These are phyloP conservation scores for Homalodisca vitripennis DNA, from an alignment of 1,140 invertebrate genomes.

Conservation along the genomic window DNA sequence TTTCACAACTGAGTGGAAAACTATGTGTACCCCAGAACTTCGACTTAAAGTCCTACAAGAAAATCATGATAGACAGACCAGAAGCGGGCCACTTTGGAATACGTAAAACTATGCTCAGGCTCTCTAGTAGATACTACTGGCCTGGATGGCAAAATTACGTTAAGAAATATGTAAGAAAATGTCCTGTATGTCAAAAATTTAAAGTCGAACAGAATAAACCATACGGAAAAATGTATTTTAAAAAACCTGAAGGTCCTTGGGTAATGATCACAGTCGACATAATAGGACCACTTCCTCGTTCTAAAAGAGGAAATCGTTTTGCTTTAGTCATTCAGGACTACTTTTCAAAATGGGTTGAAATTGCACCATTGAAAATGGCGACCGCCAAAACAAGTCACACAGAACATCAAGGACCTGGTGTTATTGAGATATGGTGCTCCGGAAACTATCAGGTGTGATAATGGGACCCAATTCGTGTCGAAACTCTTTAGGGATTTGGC, in stretches of 20 bases:
- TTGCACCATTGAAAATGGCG: slow-evolving; percentile 38
- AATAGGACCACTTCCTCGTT: slow-evolving; percentile 48
- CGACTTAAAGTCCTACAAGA: slow-evolving; percentile 37
- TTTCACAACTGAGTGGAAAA: slow-evolving; percentile 39
- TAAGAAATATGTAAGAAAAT: slow-evolving; percentile 36
- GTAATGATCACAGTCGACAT: slow-evolving; percentile 47
- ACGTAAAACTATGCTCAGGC: slow-evolving; percentile 40
- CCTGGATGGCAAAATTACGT: slow-evolving; percentile 42
- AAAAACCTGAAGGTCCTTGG: slow-evolving; percentile 42
- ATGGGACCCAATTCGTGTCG: slow-evolving; percentile 9
- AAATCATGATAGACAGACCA: slow-evolving; percentile 39
- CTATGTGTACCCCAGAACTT: slow-evolving; percentile 38
- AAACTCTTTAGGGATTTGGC: slow-evolving; percentile 8
- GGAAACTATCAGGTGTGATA: slow-evolving; percentile 12
- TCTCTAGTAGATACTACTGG: slow-evolving; percentile 42
- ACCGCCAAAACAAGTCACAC: slow-evolving; percentile 4
- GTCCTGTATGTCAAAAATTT: slow-evolving; percentile 40
- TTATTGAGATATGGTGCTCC: slow-evolving; percentile 23
- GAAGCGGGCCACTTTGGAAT: slow-evolving; percentile 40
- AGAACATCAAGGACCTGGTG: not conserved
- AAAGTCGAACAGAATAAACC: slow-evolving; percentile 43
- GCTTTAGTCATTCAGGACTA: slow-evolving; percentile 47
- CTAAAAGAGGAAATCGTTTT: slow-evolving; percentile 43
- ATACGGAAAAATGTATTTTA: slow-evolving; percentile 43
- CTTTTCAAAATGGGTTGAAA: slow-evolving; percentile 48